Evolutionary conservation across 2,113 vertebrate species (phyloP), one percentile per base, ranked within the genome.

Genomic region (Neodontobutis hainanensis): DNA sequence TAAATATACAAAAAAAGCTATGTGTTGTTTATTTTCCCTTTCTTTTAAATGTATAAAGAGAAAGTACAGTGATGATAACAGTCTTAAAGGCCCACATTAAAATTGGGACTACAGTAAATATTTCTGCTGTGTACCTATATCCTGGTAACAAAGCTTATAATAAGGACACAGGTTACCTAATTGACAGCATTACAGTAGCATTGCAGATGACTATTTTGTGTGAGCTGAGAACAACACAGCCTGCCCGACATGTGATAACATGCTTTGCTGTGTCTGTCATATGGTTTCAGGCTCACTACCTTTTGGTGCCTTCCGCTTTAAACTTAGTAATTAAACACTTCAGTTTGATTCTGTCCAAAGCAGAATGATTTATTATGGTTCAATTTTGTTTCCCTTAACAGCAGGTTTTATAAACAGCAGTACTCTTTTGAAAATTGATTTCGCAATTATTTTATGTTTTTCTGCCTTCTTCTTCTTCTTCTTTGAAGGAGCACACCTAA

Each of bases 171-270:
- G 50, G 52, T 47, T 65, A 86, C 60, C 79, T 88, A 88, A 88
- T 86, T 63, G 58, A 71, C 38, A 60, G 63, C 70, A 76, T 89
- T 79, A 66, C 36, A 64, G 14, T 40, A 58, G 58, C 19, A 49
- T 66, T 1, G 73, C 52, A 48, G 83, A 75, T 86, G 15, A 82
- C 65, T 82, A 83, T 86, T 85, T 88, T 70, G 66, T 70, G 45
- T 68, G 73, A 45, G 43, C 38, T 43, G 49, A 32, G 45, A 68
- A 58, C 45, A 38, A 55, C 69, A 74, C 44, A 67, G 63, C 56
- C 52, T 43, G 65, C 44, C 58, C 52, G 68, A 77, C 91, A 0
- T 88, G 89, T 89, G 83, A 87, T 80, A 81, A 90, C 90, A 88
- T 3, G 90, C 81, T 83, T 46, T 50, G 62, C 78, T 66, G 55